Percentiles rank a stretch among this genome's conserved stretches.
Conservation (phyloP, 2,888 invertebrate species). For the Thalpophila matura region DNA sequence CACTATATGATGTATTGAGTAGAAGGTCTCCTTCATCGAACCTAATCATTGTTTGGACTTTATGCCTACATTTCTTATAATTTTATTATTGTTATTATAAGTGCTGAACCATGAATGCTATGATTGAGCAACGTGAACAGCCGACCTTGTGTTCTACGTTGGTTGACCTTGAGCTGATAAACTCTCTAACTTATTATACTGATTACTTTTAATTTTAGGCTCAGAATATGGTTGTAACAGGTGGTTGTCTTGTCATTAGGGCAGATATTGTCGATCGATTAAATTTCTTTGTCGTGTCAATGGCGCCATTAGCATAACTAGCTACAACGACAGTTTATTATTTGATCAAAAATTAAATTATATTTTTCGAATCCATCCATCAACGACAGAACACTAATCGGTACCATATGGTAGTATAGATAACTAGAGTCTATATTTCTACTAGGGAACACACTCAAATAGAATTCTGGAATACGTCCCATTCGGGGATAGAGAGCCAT, state of each 20-base stretch:
- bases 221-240: constrained; percentile 5
- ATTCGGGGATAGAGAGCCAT: no score
- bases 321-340: not conserved
- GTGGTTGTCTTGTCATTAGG: not conserved
- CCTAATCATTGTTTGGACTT: constrained; percentile 43
- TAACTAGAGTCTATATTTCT: no score
- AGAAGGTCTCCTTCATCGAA: no score
- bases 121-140: constrained; percentile 59
- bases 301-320: not conserved
- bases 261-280: constrained; percentile 18
- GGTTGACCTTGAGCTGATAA: constrained; percentile 56
- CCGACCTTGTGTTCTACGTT: constrained; percentile 53
- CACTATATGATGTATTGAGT: no score
- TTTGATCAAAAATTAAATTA: no score
- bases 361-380: no score
- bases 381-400: no score
- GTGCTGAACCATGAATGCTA: constrained; percentile 62
- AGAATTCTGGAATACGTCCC: no score
- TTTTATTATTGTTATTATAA: constrained; percentile 57
- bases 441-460: no score
- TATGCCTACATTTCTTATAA: constrained; percentile 35
- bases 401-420: no score
- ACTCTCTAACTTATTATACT: constrained; percentile 34
- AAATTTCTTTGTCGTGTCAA: constrained; percentile 8
- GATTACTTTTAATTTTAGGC: constrained; percentile 18